Conservation (phyloP, 2,888 invertebrate genomes). For the Limnephilus lunatus region DNA sequence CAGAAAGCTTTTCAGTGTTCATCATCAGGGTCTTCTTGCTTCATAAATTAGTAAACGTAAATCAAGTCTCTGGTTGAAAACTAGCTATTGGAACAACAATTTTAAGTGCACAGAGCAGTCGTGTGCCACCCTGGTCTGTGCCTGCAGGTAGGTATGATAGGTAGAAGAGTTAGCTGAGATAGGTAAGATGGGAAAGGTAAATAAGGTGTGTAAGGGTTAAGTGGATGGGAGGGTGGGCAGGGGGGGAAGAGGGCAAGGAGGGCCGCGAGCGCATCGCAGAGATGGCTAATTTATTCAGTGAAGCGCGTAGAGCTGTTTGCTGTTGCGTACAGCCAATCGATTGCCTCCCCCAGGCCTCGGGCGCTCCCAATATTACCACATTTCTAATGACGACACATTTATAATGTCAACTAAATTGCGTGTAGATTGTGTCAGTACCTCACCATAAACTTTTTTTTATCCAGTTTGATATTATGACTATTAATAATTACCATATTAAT, state of each 20-base stretch:
- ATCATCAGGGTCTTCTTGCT: no score
- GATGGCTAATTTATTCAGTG: conserved; percentile 60
- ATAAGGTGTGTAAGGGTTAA: background rate
- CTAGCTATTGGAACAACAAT: background rate
- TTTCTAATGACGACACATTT: background rate
- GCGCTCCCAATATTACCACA: background rate
- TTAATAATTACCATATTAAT: no score
- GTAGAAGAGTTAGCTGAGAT: background rate
- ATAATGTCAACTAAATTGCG: no score
- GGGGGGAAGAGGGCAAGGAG: background rate
- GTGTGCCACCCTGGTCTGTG: background rate
- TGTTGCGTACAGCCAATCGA: conserved; percentile 30
- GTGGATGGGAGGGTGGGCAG: background rate
- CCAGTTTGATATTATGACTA: no score
- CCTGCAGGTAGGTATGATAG: background rate
- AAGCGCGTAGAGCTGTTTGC: conserved; percentile 36
- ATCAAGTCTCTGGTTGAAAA: background rate
- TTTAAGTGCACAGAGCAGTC: background rate
- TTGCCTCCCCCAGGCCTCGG: conserved; percentile 9
- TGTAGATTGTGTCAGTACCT: no score
- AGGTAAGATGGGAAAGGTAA: background rate
- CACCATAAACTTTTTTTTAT: no score
- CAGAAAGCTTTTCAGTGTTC: no score
- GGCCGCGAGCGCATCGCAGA: conserved; percentile 22
- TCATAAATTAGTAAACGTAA: no score